A percentile compares a stretch with the other conserved stretches of the same genome.
Conservation (phyloP, 2,113 vertebrate genomes). For the Engraulis encrasicolus region DNA sequence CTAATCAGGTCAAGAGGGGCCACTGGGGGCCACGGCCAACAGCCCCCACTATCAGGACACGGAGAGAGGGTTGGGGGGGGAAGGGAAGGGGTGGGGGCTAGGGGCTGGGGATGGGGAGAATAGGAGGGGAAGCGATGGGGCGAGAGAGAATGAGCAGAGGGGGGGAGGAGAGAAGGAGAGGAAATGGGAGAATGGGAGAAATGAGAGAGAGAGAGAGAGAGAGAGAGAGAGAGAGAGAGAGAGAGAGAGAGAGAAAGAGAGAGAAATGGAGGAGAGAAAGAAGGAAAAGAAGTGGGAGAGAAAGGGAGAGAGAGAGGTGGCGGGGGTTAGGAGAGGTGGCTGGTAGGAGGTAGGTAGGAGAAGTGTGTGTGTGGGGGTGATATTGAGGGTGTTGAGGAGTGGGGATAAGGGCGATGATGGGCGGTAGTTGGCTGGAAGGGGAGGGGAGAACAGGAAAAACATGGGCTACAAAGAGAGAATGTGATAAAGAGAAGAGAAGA, state of each 20-base stretch:
- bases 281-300: neutral
- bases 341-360: too few species aligned
- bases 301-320: neutral
- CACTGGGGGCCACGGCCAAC: slow-evolving; percentile 58
- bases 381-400: too few species aligned
- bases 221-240: neutral
- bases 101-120: neutral
- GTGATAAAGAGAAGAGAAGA: neutral
- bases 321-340: too few species aligned
- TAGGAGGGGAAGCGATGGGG: too few species aligned
- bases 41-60: slow-evolving; percentile 57
- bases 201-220: neutral
- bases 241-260: neutral
- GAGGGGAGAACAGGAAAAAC: too few species aligned
- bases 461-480: neutral
- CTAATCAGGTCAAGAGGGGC: slow-evolving; percentile 71
- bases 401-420: too few species aligned
- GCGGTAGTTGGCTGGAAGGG: too few species aligned
- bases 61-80: slow-evolving; percentile 24
- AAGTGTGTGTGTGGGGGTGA: too few species aligned
- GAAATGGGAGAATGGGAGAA: neutral
- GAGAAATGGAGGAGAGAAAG: neutral
- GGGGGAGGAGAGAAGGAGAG: neutral
- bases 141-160: too few species aligned
- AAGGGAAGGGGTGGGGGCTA: neutral